phyloP scores from a whole-genome alignment of 2,797 vertebrate species.

The Bufotes viridis region DNA sequence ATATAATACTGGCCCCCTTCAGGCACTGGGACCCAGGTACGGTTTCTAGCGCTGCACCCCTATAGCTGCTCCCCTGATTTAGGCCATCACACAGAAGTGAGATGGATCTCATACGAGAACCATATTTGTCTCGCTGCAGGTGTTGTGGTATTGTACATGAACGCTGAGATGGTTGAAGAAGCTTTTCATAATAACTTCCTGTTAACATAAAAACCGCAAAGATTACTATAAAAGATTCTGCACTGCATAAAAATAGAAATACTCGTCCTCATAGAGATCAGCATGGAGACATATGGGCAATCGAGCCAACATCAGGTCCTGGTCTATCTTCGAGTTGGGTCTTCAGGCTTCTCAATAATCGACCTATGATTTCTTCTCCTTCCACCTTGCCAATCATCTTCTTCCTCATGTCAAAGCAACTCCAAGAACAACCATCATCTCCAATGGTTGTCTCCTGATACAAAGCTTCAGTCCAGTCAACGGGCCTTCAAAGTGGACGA shows the following conservation, averaged over 20 bases:
- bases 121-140: not conserved
- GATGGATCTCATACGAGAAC: not conserved
- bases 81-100: not conserved
- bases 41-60: too few species aligned
- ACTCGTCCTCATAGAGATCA: not conserved
- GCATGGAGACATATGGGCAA: not conserved
- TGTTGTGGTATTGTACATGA: constrained; percentile 11
- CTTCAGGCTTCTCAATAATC: not conserved
- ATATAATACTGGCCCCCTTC: too few species aligned
- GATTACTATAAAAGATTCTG: constrained; percentile 3
- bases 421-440: not conserved
- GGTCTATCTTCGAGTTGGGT: not conserved
- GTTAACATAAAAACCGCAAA: not conserved
- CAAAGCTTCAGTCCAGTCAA: not conserved
- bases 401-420: not conserved
- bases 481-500: not conserved
- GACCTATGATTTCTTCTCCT: not conserved
- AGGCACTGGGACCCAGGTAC: too few species aligned
- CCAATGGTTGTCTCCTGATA: not conserved
- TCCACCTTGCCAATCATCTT: not conserved
- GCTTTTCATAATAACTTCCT: not conserved
- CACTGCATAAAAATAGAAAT: not conserved
- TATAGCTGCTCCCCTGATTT: not conserved
- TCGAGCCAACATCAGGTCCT: not conserved
- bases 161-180: not conserved